Evolutionary conservation across 2,888 invertebrate species (phyloP).

Genomic region (Theretra japonica): DNA sequence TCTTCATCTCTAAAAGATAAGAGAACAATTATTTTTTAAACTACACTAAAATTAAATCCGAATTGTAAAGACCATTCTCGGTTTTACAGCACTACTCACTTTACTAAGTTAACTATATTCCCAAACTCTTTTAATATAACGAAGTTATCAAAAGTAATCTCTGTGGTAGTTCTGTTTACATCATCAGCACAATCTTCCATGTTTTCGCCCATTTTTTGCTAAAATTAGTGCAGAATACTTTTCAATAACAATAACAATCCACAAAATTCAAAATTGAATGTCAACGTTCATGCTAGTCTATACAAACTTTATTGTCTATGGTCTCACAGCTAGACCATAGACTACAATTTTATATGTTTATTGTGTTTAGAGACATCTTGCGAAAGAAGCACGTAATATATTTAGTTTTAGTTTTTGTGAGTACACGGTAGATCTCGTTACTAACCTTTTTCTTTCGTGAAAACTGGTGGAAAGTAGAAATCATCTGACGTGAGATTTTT

Average conservation of each 20-base stretch:
- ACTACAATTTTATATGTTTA: no score
- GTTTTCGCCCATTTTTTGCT: constrained; percentile 59
- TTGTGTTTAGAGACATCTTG: background rate
- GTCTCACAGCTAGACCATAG: background rate
- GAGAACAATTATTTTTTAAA: background rate
- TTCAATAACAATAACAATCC: background rate
- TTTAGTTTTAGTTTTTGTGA: background rate
- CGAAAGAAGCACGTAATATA: background rate
- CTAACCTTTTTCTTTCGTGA: background rate
- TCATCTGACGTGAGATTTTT: no score
- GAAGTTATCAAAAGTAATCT: constrained; percentile 70
- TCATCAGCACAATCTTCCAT: constrained; percentile 54
- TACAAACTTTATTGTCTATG: background rate
- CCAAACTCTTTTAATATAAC: constrained; percentile 74
- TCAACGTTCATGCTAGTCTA: background rate
- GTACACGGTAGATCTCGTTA: background rate
- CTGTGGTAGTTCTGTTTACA: constrained; percentile 61
- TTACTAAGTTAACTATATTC: constrained; percentile 72
- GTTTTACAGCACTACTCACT: constrained; percentile 51
- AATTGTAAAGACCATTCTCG: background rate
- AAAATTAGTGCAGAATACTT: background rate
- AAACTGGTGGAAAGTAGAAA: background rate
- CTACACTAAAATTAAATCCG: background rate
- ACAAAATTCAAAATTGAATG: constrained; percentile 9
- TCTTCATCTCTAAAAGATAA: constrained; percentile 70